phyloP scores from a whole-genome alignment of 2,797 vertebrate genomes.

The Syngnathus acus region DNA sequence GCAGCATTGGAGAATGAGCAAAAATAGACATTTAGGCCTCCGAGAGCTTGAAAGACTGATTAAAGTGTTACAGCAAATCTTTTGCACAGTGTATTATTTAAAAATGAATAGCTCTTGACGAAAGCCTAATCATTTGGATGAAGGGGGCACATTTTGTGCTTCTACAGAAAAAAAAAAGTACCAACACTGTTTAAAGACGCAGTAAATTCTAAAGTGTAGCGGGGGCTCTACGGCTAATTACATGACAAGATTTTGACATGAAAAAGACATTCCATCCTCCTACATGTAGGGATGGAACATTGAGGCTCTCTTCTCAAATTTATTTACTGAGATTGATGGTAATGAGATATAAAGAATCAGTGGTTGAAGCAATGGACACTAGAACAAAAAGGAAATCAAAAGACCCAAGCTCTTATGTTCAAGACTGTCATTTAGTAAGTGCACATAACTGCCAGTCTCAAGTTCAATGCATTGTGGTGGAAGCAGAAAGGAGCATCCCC shows the following conservation, averaged over 20 bases:
- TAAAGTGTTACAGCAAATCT: not conserved
- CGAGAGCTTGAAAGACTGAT: not conserved
- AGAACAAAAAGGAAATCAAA: not conserved
- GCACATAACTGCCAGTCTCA: conserved; percentile 14
- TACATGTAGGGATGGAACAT: not conserved
- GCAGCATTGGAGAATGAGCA: conserved; percentile 10
- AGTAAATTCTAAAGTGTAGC: not conserved
- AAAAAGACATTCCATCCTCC: not conserved
- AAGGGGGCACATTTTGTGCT: not conserved
- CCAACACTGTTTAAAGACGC: not conserved
- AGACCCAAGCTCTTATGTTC: conserved; percentile 4
- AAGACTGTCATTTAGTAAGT: conserved; percentile 15
- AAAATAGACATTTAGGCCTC: not conserved
- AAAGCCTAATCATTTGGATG: not conserved
- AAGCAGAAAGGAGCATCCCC: conserved; percentile 11
- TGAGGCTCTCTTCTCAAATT: not conserved
- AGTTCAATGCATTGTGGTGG: conserved; percentile 14
- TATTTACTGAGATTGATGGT: not conserved
- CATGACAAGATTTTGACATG: not conserved
- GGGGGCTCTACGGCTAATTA: not conserved
- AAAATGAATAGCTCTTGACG: not conserved
- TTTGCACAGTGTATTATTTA: not conserved
- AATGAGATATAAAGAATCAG: not conserved
- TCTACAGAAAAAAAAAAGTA: no score
- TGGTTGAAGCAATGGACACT: not conserved